These are phyloP conservation scores for Benthosema pterotum DNA, from an alignment of 2,797 vertebrate genomes.

Conservation along the genomic window DNA sequence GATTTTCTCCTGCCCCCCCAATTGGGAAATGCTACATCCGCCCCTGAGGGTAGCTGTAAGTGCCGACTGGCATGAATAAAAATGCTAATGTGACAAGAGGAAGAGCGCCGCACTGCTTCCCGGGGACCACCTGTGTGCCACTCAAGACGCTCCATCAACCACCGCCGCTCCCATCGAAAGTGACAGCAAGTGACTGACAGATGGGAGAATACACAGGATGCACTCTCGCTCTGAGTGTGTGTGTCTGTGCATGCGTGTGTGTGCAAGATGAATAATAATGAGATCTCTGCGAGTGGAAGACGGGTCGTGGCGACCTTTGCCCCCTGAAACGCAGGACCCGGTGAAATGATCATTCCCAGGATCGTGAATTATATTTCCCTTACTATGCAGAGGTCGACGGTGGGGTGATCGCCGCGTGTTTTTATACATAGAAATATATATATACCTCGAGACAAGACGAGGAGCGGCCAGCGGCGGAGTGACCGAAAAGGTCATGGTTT, in stretches of 20 bases:
- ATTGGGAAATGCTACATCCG: too few relatives aligned
- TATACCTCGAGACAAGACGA: slow-evolving; percentile 22
- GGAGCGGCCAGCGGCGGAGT: slow-evolving; percentile 10
- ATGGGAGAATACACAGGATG: slow-evolving; percentile 21
- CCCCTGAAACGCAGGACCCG: slow-evolving; percentile 41
- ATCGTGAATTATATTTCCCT: slow-evolving; percentile 66
- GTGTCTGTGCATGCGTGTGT: slow-evolving; percentile 1
- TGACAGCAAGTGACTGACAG: slow-evolving; percentile 33
- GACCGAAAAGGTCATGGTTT: slow-evolving; percentile 23
- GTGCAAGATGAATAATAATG: slow-evolving; percentile 24
- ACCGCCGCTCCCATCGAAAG: slow-evolving; percentile 28
- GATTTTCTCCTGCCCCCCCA: too few relatives aligned
- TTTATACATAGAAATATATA: slow-evolving; percentile 23
- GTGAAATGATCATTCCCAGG: slow-evolving; percentile 34
- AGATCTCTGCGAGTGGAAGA: slow-evolving; percentile 52
- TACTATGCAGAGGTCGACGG: not conserved
- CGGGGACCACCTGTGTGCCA: slow-evolving; percentile 69
- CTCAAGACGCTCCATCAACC: slow-evolving; percentile 53
- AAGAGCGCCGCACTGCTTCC: too few relatives aligned
- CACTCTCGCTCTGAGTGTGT: not conserved
- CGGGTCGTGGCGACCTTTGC: slow-evolving; percentile 61
- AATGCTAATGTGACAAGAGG: slow-evolving; percentile 62
- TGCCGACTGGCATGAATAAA: too few relatives aligned
- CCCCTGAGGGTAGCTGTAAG: too few relatives aligned
- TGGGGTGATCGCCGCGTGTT: slow-evolving; percentile 8